Percentiles rank a stretch among this genome's conserved stretches.
phyloP scores from a whole-genome alignment of 2,888 invertebrate genomes.

The Tricholauxania praeusta region DNA sequence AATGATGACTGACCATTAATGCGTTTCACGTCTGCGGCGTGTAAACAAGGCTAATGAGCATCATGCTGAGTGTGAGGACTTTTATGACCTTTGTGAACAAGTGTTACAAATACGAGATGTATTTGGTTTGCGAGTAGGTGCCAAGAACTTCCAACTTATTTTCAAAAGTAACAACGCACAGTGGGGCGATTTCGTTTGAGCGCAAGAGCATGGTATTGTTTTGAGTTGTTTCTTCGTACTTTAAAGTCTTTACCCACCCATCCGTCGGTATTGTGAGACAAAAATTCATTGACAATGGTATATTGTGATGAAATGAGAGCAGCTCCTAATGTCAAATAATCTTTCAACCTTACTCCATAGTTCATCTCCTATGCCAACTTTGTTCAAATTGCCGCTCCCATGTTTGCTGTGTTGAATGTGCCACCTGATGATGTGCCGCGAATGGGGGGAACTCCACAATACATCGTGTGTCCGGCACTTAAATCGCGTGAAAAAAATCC shows the following conservation, averaged over 20 bases:
- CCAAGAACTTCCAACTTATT: background rate
- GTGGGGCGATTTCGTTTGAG: no score
- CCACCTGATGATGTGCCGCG: background rate
- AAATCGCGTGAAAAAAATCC: slow-evolving; percentile 12
- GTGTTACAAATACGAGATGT: background rate
- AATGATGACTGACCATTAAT: background rate
- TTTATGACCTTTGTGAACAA: no score
- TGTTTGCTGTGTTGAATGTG: background rate
- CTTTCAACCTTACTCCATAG: no score
- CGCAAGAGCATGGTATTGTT: no score
- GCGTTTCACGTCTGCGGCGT: slow-evolving; percentile 1
- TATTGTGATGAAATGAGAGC: no score
- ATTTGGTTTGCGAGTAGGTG: background rate
- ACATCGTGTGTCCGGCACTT: background rate
- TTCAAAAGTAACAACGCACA: no score
- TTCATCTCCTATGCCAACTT: background rate
- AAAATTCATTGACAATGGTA: no score
- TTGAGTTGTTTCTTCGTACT: no score
- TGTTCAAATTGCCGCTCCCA: background rate
- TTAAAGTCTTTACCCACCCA: no score
- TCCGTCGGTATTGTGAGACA: no score
- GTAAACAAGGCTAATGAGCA: slow-evolving; percentile 15
- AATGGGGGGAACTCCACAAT: background rate
- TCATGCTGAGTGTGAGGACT: no score
- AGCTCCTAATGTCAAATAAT: no score